Evolutionary conservation across 1,140 invertebrate species (phyloP).

Genomic region (Prorops nasuta): DNA sequence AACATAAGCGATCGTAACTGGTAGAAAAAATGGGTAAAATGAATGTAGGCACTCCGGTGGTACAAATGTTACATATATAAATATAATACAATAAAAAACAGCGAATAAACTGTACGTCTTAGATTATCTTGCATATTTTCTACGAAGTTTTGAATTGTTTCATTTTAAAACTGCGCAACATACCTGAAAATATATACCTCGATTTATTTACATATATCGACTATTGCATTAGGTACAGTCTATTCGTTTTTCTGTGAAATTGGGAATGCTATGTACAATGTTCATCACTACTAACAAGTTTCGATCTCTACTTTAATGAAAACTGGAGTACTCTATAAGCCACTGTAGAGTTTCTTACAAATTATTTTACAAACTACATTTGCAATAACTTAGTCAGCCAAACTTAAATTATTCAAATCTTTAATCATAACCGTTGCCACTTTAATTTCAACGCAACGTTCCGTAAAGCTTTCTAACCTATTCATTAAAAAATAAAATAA

Average conservation of each 20-base stretch:
- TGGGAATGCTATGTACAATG: constrained; percentile 44
- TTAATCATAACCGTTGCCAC: constrained; percentile 27
- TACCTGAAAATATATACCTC: too few relatives aligned
- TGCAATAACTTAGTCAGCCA: too few relatives aligned
- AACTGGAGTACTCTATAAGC: too few relatives aligned
- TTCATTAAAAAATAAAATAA: neutral
- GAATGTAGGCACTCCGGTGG: constrained; percentile 33
- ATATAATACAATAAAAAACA: constrained; percentile 8
- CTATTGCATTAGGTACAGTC: too few relatives aligned
- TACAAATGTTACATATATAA: constrained; percentile 29
- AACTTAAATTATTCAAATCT: too few relatives aligned
- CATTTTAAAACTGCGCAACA: too few relatives aligned
- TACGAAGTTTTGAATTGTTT: too few relatives aligned
- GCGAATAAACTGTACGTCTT: neutral
- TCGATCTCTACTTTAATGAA: neutral
- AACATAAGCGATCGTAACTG: constrained; percentile 27
- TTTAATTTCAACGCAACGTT: constrained; percentile 12
- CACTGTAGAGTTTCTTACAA: too few relatives aligned
- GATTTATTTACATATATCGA: too few relatives aligned
- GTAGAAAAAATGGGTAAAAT: constrained; percentile 33
- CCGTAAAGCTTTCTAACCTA: neutral
- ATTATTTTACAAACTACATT: too few relatives aligned
- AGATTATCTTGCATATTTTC: too few relatives aligned
- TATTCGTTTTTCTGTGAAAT: constrained; percentile 10
- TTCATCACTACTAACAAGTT: neutral